Base-by-base conservation (phyloP, 1,140 invertebrate genomes). In the Neuroterus valhalla region DNA sequence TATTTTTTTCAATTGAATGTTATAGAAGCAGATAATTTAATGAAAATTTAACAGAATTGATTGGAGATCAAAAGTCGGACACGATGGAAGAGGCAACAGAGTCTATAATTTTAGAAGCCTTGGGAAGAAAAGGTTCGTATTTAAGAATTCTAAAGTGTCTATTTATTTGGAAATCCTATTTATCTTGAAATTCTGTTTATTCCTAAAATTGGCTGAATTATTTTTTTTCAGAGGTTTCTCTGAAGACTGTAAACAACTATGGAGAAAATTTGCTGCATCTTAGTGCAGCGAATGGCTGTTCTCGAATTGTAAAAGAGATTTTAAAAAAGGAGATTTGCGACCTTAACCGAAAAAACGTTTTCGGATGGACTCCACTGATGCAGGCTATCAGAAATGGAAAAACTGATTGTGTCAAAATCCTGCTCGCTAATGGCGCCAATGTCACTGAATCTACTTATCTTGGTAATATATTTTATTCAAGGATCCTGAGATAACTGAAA, bases 341-440 rank as follows among this genome's bases (percentile, higher is more conserved):
- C 23, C 72, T 86, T 69, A 68, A 87, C 82, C 70, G 81, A 85
- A 62, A 86, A 91, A 92, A 91, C 81, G 87, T 86, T 79, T 88
- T 90, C 76, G 90, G 91, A 3, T 91, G 91, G 91, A 91, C 91
- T 10, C 91, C 91, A 8, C 71, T 92, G 31, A 91, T 91, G 91
- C 88, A 91, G 77, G 91, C 91, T 4, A 78, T 91, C 73, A 82
- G 91, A 66, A 89, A 90, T 79, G 86, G 86, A 72, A 85, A 91
- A 78, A 67, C 87, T 3, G 75, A 88, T 21, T 86, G 84, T 21
- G 88, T 89, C 2, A 83, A 89, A 76, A 78, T 87, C 17, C 81
- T 92, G 3, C 77, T 91, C 69, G 72, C 85, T n/a, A 76, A 86
- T 68, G 82, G 86, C 17, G 88, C 87, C 26, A 85, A 88, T 73